Evolutionary conservation across 2,888 invertebrate species (phyloP).

Genomic region (Rapana venosa): DNA sequence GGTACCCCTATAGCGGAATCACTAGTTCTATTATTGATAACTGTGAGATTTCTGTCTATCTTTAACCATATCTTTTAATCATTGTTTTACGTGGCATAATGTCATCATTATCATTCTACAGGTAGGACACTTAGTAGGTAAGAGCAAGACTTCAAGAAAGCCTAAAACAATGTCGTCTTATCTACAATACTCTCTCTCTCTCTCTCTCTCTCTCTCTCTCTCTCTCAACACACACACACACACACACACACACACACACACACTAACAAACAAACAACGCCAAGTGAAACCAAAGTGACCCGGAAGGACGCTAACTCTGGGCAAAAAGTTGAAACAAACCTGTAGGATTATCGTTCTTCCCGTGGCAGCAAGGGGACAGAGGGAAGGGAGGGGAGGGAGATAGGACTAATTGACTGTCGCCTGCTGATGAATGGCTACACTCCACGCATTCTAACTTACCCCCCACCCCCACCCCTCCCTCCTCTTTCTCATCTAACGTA

Average conservation of each 20-base stretch:
- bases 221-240: not conserved
- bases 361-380: not conserved
- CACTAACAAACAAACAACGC: not conserved
- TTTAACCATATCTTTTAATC: too few relatives aligned
- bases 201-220: conserved; percentile 10
- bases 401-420: conserved; percentile 17
- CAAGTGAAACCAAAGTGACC: not conserved
- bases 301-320: not conserved
- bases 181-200: not conserved
- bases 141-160: too few relatives aligned
- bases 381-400: not conserved
- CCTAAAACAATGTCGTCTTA: too few relatives aligned
- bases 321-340: conserved; percentile 13
- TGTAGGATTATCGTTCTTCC: conserved; percentile 6
- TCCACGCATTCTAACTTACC: not conserved
- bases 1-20: too few relatives aligned
- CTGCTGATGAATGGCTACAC: not conserved
- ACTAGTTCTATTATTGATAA: too few relatives aligned
- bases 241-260: not conserved
- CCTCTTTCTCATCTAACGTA: not conserved
- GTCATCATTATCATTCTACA: too few relatives aligned
- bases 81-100: too few relatives aligned
- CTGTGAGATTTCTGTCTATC: too few relatives aligned
- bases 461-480: not conserved
- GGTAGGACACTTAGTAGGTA: too few relatives aligned